Evolutionary conservation across 2,113 vertebrate genomes (phyloP).

Genomic region (Physeter macrocephalus): DNA sequence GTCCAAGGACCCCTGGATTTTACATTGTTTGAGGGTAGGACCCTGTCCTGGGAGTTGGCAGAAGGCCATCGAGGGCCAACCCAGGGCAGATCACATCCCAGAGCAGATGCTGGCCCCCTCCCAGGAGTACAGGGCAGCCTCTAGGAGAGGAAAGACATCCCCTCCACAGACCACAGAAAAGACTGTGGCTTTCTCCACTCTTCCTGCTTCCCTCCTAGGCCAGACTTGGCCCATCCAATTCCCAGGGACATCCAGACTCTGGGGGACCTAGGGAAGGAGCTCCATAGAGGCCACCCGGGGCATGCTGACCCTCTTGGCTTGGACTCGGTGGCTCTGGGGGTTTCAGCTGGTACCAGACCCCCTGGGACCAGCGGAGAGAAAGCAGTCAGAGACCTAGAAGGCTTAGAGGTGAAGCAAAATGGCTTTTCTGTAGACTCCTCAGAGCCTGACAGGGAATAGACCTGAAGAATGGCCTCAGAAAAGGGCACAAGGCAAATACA

Average conservation of each 20-base stretch:
- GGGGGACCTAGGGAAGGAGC: not conserved
- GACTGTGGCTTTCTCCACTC: not conserved
- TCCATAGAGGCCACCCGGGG: not conserved
- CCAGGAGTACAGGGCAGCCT: not conserved
- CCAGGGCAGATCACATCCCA: not conserved
- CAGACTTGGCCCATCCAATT: not conserved
- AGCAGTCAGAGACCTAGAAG: not conserved
- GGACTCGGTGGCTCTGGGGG: not conserved
- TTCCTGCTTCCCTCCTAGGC: not conserved
- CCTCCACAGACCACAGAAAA: not conserved
- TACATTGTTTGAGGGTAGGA: not conserved
- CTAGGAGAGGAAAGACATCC: not conserved
- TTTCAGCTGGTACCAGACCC: not conserved
- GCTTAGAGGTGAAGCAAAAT: not conserved
- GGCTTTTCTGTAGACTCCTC: not conserved
- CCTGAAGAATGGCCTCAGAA: not conserved
- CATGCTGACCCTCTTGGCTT: not conserved
- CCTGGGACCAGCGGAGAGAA: not conserved
- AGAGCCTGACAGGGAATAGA: not conserved
- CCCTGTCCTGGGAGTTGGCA: slow-evolving; percentile 6
- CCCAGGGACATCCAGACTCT: not conserved
- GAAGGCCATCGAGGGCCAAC: not conserved
- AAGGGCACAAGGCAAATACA: not conserved
- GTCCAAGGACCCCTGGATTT: slow-evolving; percentile 11
- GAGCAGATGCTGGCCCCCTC: not conserved